phyloP scores from a whole-genome alignment of 2,797 vertebrate genomes.

The Mycteria americana region DNA sequence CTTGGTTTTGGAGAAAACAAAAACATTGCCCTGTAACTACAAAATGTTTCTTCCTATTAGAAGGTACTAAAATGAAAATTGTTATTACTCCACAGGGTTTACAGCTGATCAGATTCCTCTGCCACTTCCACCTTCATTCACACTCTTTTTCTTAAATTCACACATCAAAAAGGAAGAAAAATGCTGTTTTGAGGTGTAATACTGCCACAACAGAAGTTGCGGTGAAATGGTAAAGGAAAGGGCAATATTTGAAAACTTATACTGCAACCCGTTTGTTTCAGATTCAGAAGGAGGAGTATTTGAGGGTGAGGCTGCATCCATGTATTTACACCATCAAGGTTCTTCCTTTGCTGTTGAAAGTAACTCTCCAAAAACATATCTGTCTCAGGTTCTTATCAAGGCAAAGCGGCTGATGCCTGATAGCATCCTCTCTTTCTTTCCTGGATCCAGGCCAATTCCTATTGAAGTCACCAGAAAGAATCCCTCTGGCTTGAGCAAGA shows the following conservation, averaged over 20 bases:
- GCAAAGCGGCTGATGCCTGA: not conserved
- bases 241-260: not conserved
- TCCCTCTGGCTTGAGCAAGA: not conserved
- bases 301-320: not conserved
- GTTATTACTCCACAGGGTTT: not conserved
- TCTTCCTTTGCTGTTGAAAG: not conserved
- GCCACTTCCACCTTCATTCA: not conserved
- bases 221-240: not conserved
- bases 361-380: not conserved
- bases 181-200: not conserved
- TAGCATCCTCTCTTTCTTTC: not conserved
- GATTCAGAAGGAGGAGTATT: not conserved
- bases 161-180: not conserved
- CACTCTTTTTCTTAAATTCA: not conserved
- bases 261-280: not conserved
- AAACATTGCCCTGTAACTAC: not conserved
- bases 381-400: not conserved
- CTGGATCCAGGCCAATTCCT: not conserved
- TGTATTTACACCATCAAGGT: not conserved
- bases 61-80: not conserved
- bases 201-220: not conserved
- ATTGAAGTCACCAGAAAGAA: not conserved
- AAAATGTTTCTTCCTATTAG: not conserved
- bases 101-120: not conserved
- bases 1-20: not conserved